Evolutionary conservation across 2,113 vertebrate species (phyloP).

Genomic region (Otus sunia): DNA sequence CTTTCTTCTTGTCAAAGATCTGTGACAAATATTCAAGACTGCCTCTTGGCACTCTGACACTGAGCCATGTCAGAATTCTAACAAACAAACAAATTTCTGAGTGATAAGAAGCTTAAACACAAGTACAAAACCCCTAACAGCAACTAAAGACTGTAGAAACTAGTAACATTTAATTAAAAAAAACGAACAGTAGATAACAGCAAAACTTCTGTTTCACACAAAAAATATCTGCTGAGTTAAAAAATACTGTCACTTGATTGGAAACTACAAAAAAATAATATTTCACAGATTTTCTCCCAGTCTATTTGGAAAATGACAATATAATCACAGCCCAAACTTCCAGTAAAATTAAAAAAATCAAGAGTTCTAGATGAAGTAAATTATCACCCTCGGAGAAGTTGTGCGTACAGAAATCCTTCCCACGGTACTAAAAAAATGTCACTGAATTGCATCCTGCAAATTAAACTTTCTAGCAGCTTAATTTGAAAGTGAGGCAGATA

Average conservation of each 20-base stretch:
- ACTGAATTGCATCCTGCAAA: background rate
- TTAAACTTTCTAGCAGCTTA: slow-evolving; percentile 17
- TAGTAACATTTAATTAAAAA: background rate
- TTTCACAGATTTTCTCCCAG: background rate
- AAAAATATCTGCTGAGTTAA: background rate
- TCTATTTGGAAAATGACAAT: background rate
- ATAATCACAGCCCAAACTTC: background rate
- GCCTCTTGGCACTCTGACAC: background rate
- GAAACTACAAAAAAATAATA: background rate
- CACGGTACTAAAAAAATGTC: background rate
- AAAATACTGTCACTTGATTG: background rate
- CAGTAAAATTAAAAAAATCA: background rate
- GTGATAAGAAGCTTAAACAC: background rate
- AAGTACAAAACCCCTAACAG: background rate
- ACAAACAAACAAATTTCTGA: background rate
- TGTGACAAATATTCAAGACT: background rate
- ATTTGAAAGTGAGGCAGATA: slow-evolving; percentile 38
- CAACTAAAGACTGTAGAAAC: background rate
- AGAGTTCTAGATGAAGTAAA: slow-evolving; percentile 17
- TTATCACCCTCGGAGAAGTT: background rate
- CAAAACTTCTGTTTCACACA: background rate
- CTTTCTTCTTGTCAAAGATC: background rate
- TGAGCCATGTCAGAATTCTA: background rate
- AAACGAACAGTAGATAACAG: background rate
- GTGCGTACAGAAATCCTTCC: background rate